These are phyloP conservation scores for Congeria kusceri DNA, from an alignment of 2,888 invertebrate species.

Conservation along the genomic window DNA sequence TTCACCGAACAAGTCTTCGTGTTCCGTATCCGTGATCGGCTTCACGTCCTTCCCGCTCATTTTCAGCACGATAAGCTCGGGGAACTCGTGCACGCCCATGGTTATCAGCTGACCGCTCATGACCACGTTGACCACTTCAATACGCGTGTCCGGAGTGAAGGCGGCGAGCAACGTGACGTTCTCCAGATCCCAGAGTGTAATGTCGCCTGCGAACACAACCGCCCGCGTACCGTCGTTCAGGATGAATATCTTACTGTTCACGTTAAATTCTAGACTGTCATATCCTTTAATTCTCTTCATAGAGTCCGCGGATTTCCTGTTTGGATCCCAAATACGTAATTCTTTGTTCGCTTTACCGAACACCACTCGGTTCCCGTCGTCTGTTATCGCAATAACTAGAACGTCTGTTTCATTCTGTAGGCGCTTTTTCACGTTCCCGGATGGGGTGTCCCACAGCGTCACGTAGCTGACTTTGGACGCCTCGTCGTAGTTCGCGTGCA, in stretches of 20 bases:
- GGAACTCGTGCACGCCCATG: constrained; percentile 80
- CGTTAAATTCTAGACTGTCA: constrained; percentile 73
- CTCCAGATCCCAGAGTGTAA: constrained; percentile 84
- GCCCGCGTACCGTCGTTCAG: constrained; percentile 74
- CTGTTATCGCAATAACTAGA: constrained; percentile 80
- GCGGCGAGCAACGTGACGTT: constrained; percentile 74
- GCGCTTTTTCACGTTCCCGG: constrained; percentile 77
- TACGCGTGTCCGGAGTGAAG: constrained; percentile 82
- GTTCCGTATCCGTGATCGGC: constrained; percentile 62
- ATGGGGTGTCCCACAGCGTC: constrained; percentile 82
- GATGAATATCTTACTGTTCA: constrained; percentile 79
- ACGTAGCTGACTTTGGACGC: constrained; percentile 82
- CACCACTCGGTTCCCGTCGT: constrained; percentile 79
- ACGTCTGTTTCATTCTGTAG: constrained; percentile 82
- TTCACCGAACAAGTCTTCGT: constrained; percentile 77
- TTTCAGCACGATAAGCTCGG: constrained; percentile 77
- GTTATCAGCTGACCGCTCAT: constrained; percentile 78
- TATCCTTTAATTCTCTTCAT: constrained; percentile 78
- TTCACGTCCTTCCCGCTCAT: constrained; percentile 67
- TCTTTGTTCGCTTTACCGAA: constrained; percentile 81
- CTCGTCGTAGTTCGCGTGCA: constrained; percentile 83
- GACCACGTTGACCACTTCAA: constrained; percentile 77
- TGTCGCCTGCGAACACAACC: constrained; percentile 82
- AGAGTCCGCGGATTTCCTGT: constrained; percentile 59
- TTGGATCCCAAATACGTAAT: constrained; percentile 82